Conservation (phyloP, 2,888 invertebrate species). For the Drosophila neotestacea region DNA sequence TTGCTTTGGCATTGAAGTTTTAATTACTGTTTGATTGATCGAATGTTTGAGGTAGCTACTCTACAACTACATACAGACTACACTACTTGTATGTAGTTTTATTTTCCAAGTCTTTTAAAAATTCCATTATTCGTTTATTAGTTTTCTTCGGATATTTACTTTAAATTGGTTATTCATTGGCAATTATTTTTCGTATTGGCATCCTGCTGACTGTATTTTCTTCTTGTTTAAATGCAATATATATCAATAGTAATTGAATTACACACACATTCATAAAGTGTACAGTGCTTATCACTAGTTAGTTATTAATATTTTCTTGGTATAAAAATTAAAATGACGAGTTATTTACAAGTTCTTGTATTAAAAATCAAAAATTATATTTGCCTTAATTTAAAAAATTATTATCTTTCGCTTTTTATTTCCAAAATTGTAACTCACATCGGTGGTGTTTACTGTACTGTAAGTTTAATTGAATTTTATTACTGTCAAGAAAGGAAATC, state of each 20-base stretch:
- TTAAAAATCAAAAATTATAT: no score
- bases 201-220: constrained; percentile 21
- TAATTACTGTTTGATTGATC: constrained; percentile 48
- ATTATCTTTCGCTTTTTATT: no score
- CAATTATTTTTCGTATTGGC: constrained; percentile 30
- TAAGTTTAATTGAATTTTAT: constrained; percentile 31
- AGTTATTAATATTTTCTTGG: no score
- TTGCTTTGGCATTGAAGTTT: constrained; percentile 40
- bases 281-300: constrained; percentile 4
- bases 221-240: constrained; percentile 28
- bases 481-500: constrained; percentile 14
- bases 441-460: constrained; percentile 3
- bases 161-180: constrained; percentile 72
- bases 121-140: constrained; percentile 56
- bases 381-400: no score
- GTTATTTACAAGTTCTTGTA: no score
- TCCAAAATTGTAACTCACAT: neutral
- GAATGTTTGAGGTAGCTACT: neutral
- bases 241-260: constrained; percentile 51
- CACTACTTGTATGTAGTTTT: neutral
- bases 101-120: constrained; percentile 34
- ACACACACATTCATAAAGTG: neutral
- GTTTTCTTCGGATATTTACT: constrained; percentile 52
- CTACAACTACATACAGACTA: neutral
- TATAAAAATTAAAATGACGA: no score